A percentile compares a stretch with the other conserved stretches of the same genome.
phyloP scores from a whole-genome alignment of 2,797 vertebrate genomes.

The Diplodus sargus region DNA sequence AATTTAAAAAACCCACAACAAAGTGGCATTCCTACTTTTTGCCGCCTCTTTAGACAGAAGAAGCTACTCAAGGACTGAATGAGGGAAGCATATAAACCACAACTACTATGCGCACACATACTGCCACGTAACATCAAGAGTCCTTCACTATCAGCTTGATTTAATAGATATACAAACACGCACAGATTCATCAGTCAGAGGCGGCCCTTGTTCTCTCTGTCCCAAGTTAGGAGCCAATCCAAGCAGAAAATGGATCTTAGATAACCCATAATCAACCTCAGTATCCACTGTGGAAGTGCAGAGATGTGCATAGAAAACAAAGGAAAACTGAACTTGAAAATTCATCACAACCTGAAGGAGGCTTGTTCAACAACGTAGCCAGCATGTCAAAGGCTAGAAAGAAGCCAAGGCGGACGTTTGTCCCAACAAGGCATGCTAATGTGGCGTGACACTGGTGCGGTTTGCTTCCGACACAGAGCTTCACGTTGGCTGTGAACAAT shows the following conservation, averaged over 20 bases:
- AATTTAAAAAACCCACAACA: not conserved
- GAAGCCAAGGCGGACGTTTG: too few relatives aligned
- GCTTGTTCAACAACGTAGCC: too few relatives aligned
- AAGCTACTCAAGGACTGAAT: conserved; percentile 9
- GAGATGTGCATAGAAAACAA: too few relatives aligned
- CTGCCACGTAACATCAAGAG: not conserved
- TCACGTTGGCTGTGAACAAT: too few relatives aligned
- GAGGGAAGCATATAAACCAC: not conserved
- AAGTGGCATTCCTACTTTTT: not conserved
- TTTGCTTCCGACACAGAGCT: too few relatives aligned
- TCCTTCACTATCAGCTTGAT: conserved; percentile 15
- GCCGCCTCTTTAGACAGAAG: not conserved
- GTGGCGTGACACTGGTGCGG: too few relatives aligned
- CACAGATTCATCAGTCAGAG: conserved; percentile 55
- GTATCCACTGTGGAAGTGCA: not conserved
- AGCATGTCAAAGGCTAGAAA: too few relatives aligned
- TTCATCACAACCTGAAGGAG: too few relatives aligned
- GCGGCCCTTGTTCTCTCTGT: not conserved
- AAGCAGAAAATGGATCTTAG: conserved; percentile 37
- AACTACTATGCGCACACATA: not conserved
- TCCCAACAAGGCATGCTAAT: too few relatives aligned
- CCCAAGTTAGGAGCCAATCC: conserved; percentile 31
- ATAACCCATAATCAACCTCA: conserved; percentile 22
- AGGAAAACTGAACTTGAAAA: too few relatives aligned
- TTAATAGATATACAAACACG: conserved; percentile 8